A percentile compares a stretch with the other conserved stretches of the same genome.
Conservation (phyloP, 1,140 invertebrate species). For the Hyposmocoma kahamanoa region DNA sequence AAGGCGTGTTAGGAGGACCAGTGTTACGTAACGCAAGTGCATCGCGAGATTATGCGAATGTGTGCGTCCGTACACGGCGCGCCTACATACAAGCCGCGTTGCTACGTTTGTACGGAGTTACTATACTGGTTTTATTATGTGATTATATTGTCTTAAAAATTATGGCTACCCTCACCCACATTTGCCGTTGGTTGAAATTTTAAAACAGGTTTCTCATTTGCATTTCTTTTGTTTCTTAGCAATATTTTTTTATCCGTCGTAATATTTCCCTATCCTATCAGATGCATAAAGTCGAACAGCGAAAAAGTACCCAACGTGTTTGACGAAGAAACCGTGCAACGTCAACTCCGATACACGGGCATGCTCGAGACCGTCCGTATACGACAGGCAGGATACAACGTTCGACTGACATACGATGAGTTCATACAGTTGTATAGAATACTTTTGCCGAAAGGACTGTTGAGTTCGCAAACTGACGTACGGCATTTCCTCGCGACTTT, state of each 20-base stretch:
- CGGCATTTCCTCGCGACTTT: constrained; percentile 85
- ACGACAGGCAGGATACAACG: constrained; percentile 95
- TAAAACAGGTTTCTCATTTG: too few species aligned
- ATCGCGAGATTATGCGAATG: too few species aligned
- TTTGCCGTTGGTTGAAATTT: too few species aligned
- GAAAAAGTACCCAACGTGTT: constrained; percentile 94
- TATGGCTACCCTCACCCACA: too few species aligned
- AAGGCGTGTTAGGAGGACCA: too few species aligned
- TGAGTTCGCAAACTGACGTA: constrained; percentile 87
- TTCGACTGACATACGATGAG: constrained; percentile 93
- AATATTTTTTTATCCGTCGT: constrained; percentile 3
- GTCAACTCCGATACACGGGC: constrained; percentile 92
- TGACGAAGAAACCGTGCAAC: constrained; percentile 95
- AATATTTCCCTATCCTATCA: constrained; percentile 22
- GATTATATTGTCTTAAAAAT: too few species aligned
- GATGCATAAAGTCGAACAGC: constrained; percentile 95
- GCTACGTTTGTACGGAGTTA: too few species aligned
- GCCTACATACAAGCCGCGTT: too few species aligned
- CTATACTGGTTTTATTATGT: too few species aligned
- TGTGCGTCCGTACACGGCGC: too few species aligned
- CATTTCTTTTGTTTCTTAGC: too few species aligned
- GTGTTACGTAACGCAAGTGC: too few species aligned
- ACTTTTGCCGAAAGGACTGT: constrained; percentile 88
- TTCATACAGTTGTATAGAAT: constrained; percentile 95
- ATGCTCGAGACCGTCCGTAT: constrained; percentile 98